These are phyloP conservation scores for Strigops habroptila DNA, from an alignment of 2,113 vertebrate genomes.

Conservation along the genomic window DNA sequence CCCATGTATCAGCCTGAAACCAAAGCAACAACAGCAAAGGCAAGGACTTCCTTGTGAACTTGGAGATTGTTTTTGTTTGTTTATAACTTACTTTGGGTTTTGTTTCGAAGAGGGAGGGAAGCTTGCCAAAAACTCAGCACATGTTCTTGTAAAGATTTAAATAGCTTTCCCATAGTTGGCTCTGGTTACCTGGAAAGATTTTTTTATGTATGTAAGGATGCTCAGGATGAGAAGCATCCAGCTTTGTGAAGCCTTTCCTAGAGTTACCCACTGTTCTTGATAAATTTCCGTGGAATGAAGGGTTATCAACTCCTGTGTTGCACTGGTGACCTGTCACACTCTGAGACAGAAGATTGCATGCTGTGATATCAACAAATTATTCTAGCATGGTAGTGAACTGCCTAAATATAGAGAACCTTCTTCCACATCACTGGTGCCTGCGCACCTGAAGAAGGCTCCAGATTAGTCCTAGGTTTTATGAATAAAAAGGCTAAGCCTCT, in stretches of 20 bases:
- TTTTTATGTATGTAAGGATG: background rate
- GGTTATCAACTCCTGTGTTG: background rate
- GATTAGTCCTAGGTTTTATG: background rate
- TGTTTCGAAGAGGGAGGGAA: background rate
- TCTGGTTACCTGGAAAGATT: background rate
- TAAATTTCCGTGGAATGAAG: background rate
- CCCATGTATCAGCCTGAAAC: background rate
- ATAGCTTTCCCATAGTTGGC: background rate
- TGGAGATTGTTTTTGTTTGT: background rate
- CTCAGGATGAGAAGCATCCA: background rate
- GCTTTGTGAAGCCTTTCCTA: background rate
- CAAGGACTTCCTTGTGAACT: background rate
- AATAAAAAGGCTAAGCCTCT: background rate
- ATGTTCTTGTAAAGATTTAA: background rate
- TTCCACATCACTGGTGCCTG: background rate
- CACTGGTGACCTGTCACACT: background rate
- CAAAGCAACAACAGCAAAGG: conserved; percentile 7
- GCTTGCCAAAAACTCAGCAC: background rate
- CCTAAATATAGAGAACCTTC: background rate
- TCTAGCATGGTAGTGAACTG: background rate
- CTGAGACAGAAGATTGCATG: background rate
- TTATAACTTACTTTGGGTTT: background rate
- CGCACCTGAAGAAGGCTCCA: background rate
- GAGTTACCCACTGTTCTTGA: background rate
- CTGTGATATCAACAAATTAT: background rate